Percentiles rank a stretch among this genome's conserved stretches.
Evolutionary conservation across 92 coral and sea anemone genomes (phyloP).

Genomic region (Nematostella vectensis): DNA sequence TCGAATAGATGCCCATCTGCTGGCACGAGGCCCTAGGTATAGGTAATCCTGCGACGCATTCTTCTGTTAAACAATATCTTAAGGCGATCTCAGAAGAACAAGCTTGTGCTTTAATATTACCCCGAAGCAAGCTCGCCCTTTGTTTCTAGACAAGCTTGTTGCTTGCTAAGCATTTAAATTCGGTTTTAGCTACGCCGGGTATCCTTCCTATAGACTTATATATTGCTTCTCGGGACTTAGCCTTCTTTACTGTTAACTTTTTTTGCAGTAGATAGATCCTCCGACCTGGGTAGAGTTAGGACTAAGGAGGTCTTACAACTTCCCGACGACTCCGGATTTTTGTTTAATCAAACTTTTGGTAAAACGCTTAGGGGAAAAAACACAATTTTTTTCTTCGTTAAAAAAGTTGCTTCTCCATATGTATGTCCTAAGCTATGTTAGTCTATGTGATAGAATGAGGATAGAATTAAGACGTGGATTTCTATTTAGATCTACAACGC

Average conservation of each 20-base stretch:
- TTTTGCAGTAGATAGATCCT: constrained; percentile 17
- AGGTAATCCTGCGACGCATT: constrained; percentile 17
- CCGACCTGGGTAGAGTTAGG: constrained; percentile 14
- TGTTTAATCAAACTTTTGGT: constrained; percentile 21
- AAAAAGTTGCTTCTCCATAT: background rate
- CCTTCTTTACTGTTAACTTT: constrained; percentile 13
- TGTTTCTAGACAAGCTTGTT: constrained; percentile 10
- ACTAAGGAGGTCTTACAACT: constrained; percentile 12
- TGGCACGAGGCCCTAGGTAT: constrained; percentile 23
- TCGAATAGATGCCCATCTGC: too few relatives aligned
- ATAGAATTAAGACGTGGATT: constrained; percentile 13
- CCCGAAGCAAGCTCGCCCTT: constrained; percentile 14
- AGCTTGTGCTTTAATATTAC: constrained; percentile 20
- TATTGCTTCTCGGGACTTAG: constrained; percentile 17
- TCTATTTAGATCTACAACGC: constrained; percentile 12
- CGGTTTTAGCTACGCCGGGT: background rate
- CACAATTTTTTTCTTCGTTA: constrained; percentile 4
- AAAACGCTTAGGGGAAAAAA: constrained; percentile 25
- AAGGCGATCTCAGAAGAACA: constrained; percentile 21
- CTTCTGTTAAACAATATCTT: constrained; percentile 14
- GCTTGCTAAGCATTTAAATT: constrained; percentile 5
- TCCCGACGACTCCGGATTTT: constrained; percentile 18
- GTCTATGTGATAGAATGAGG: constrained; percentile 6
- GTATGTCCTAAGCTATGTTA: constrained; percentile 3
- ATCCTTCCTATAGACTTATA: constrained; percentile 13